These are phyloP conservation scores for Azorinus chamasolen DNA, from an alignment of 2,888 invertebrate genomes.

Conservation along the genomic window DNA sequence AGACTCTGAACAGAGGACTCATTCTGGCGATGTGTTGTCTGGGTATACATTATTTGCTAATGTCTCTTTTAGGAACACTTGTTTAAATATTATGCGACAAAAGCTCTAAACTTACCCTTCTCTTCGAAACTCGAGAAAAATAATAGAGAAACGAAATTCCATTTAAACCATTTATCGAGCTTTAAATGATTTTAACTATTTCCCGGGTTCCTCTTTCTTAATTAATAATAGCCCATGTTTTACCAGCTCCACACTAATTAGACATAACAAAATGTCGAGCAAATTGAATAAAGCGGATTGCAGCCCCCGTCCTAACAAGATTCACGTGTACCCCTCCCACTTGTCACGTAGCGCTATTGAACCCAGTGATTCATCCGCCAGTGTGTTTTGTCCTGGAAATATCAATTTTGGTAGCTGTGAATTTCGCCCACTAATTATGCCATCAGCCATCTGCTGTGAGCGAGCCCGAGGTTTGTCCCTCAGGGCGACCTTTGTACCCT, in stretches of 20 bases:
- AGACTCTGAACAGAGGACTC: too few relatives aligned
- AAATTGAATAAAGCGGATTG: slow-evolving; percentile 64
- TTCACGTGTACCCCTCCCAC: slow-evolving; percentile 56
- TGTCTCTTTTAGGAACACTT: too few relatives aligned
- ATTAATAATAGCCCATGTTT: slow-evolving; percentile 46
- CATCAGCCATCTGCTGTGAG: slow-evolving; percentile 59
- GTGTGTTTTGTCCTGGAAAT: too few relatives aligned
- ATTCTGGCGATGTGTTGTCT: too few relatives aligned
- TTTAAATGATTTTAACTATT: too few relatives aligned
- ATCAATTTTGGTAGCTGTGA: too few relatives aligned
- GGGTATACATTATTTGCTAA: too few relatives aligned
- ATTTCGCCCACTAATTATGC: slow-evolving; percentile 54
- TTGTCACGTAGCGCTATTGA: slow-evolving; percentile 58
- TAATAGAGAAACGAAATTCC: too few relatives aligned
- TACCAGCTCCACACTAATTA: slow-evolving; percentile 39
- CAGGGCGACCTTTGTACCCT: slow-evolving; percentile 40
- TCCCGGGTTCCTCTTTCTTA: slow-evolving; percentile 25
- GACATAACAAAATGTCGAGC: slow-evolving; percentile 49
- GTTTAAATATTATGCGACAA: too few relatives aligned
- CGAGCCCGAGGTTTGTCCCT: slow-evolving; percentile 44
- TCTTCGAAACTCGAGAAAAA: too few relatives aligned
- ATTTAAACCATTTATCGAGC: too few relatives aligned
- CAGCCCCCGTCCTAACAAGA: slow-evolving; percentile 57
- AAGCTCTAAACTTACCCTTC: too few relatives aligned
- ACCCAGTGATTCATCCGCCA: slow-evolving; percentile 56